Percentiles rank a stretch among this genome's conserved stretches.
These are phyloP conservation scores for Apamea crenata DNA, from an alignment of 2,888 invertebrate genomes.

Conservation along the genomic window DNA sequence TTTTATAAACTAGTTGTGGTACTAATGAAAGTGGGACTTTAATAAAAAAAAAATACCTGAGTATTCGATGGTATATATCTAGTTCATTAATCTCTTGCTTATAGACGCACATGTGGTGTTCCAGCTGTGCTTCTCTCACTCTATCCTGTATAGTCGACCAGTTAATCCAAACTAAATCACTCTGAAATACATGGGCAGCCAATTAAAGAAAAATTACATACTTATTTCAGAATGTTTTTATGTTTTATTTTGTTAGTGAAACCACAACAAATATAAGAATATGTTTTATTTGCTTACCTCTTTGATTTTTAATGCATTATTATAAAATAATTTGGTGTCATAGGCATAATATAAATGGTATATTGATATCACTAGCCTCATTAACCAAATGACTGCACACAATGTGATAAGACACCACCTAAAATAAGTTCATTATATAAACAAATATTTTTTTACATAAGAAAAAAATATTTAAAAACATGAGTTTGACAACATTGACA, in stretches of 20 bases:
- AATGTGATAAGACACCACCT: constrained; percentile 93
- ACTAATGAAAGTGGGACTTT: too few species aligned
- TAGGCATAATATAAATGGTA: constrained; percentile 96
- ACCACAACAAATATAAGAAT: background rate
- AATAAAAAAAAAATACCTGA: constrained; percentile 90
- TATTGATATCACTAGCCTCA: constrained; percentile 94
- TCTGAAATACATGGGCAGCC: constrained; percentile 79
- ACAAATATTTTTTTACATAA: background rate
- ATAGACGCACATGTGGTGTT: constrained; percentile 99
- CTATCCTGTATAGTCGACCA: constrained; percentile 98
- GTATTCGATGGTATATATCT: constrained; percentile 99
- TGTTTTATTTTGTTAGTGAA: background rate
- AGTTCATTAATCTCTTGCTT: constrained; percentile 98
- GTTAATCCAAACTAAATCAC: constrained; percentile 95
- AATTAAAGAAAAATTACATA: background rate
- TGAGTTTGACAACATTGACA: background rate
- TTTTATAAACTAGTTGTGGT: background rate
- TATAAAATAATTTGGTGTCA: constrained; percentile 98
- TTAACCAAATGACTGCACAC: constrained; percentile 94
- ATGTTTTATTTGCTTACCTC: constrained; percentile 89
- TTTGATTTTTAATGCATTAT: constrained; percentile 95
- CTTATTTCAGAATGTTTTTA: background rate
- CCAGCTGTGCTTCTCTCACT: constrained; percentile 97
- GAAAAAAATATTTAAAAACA: background rate
- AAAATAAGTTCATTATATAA: constrained; percentile 64